Percentiles rank a stretch among this genome's conserved stretches.
phyloP scores from a whole-genome alignment of 2,888 invertebrate genomes.

The Clivina fossor region DNA sequence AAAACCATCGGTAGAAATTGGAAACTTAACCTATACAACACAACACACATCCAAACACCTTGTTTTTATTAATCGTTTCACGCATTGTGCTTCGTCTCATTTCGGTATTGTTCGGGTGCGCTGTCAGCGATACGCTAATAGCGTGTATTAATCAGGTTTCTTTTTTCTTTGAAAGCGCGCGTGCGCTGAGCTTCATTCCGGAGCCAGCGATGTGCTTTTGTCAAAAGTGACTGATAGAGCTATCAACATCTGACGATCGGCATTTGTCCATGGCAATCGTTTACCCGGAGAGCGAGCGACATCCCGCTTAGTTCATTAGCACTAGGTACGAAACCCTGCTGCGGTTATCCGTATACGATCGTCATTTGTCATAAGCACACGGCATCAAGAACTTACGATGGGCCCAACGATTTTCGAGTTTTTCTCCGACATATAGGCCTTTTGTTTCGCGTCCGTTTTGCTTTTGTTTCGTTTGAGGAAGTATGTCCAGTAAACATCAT shows the following conservation, averaged over 20 bases:
- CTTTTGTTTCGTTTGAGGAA: no score
- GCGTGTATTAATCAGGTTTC: constrained; percentile 23
- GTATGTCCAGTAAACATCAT: no score
- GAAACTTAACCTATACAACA: no score
- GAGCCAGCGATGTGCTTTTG: constrained; percentile 39
- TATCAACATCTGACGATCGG: constrained; percentile 51
- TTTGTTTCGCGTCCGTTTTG: no score
- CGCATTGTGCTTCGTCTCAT: constrained; percentile 10
- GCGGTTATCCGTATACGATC: constrained; percentile 51
- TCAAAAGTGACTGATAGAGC: constrained; percentile 49
- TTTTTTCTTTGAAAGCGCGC: constrained; percentile 2
- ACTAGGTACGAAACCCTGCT: constrained; percentile 46
- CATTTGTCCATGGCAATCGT: constrained; percentile 47
- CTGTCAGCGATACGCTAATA: constrained; percentile 26
- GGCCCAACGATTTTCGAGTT: no score
- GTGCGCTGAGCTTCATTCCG: background rate
- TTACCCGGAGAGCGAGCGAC: constrained; percentile 37
- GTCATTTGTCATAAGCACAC: constrained; percentile 52
- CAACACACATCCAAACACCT: no score
- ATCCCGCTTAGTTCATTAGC: constrained; percentile 48
- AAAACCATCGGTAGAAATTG: no score
- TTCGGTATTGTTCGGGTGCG: constrained; percentile 11
- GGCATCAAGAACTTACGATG: background rate
- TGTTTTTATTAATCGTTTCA: constrained; percentile 1
- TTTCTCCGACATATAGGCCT: no score